Percentiles rank a stretch among this genome's conserved stretches.
phyloP scores from a whole-genome alignment of 2,113 vertebrate genomes.

The Ammodytes marinus region DNA sequence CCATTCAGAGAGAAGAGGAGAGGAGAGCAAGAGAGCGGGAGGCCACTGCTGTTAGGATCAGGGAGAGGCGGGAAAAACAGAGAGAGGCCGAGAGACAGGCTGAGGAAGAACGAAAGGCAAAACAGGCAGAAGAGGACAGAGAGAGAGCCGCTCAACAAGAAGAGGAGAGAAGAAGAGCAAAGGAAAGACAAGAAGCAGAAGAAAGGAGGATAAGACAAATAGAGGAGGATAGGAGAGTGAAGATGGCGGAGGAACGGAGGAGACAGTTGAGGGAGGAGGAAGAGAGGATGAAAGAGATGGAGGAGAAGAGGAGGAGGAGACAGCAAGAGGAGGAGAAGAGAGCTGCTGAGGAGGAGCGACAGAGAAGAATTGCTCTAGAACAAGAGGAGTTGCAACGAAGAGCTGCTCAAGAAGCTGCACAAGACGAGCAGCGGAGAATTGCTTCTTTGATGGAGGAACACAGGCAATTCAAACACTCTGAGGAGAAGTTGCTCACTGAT shows the following conservation, averaged over 20 bases:
- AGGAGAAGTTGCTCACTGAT: too few relatives aligned
- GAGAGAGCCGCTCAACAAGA: too few relatives aligned
- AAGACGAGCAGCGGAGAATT: conserved; percentile 1
- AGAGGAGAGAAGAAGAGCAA: too few relatives aligned
- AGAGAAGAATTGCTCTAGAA: not conserved
- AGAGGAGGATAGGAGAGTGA: conserved; percentile 11
- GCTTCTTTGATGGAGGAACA: not conserved
- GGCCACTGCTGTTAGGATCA: conserved; percentile 51
- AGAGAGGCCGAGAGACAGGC: conserved; percentile 56
- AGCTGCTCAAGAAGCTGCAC: not conserved
- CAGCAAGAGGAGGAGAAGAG: not conserved
- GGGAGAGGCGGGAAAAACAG: conserved; percentile 63
- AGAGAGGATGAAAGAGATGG: not conserved
- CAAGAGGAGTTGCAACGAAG: not conserved
- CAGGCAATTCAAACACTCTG: too few relatives aligned
- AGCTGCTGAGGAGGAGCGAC: conserved; percentile 20
- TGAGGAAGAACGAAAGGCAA: conserved; percentile 46
- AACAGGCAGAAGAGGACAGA: conserved; percentile 27
- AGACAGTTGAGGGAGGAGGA: conserved; percentile 25
- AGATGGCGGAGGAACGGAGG: conserved; percentile 19
- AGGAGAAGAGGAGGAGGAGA: conserved; percentile 2
- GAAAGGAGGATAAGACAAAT: conserved; percentile 16
- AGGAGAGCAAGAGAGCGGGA: conserved; percentile 67
- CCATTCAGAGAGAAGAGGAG: conserved; percentile 64
- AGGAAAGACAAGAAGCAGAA: conserved; percentile 29